phyloP scores from a whole-genome alignment of 2,888 invertebrate genomes.

The Auanema freiburgensis region DNA sequence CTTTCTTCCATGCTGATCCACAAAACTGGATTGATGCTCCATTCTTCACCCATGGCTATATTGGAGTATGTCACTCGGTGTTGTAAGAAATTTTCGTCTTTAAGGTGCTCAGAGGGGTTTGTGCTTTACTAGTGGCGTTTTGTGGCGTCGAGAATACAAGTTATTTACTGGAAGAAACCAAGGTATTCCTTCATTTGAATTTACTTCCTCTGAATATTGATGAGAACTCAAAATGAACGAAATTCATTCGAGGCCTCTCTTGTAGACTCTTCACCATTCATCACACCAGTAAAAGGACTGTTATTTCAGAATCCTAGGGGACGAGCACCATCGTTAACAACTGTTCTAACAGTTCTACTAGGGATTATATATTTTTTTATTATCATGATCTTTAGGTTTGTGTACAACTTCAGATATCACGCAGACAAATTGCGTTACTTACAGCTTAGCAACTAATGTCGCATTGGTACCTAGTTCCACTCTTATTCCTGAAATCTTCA shows the following conservation, averaged over 20 bases:
- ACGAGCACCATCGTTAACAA: slow-evolving; percentile 10
- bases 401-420: neutral
- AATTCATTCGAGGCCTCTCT: neutral
- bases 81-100: slow-evolving; percentile 4
- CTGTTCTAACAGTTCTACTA: slow-evolving; percentile 11
- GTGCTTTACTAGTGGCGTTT: slow-evolving; percentile 31
- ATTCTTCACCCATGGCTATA: slow-evolving; percentile 34
- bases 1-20: slow-evolving; percentile 44
- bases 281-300: no score
- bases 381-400: slow-evolving; percentile 21
- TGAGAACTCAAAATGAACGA: neutral
- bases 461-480: slow-evolving; percentile 22
- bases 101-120: slow-evolving; percentile 27
- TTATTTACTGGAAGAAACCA: slow-evolving; percentile 38
- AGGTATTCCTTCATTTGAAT: slow-evolving; percentile 9
- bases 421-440: slow-evolving; percentile 7
- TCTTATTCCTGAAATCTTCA: slow-evolving; percentile 37
- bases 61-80: slow-evolving; percentile 22
- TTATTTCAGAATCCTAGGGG: slow-evolving; percentile 17
- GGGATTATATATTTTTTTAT: slow-evolving; percentile 16
- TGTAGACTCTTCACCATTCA: no score
- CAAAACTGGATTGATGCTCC: slow-evolving; percentile 42
- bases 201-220: neutral
- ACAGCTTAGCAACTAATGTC: slow-evolving; percentile 37
- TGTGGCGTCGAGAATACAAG: slow-evolving; percentile 38